Percentiles rank a stretch among this genome's conserved stretches.
phyloP scores from a whole-genome alignment of 1,140 invertebrate species.

The Littorina saxatilis region DNA sequence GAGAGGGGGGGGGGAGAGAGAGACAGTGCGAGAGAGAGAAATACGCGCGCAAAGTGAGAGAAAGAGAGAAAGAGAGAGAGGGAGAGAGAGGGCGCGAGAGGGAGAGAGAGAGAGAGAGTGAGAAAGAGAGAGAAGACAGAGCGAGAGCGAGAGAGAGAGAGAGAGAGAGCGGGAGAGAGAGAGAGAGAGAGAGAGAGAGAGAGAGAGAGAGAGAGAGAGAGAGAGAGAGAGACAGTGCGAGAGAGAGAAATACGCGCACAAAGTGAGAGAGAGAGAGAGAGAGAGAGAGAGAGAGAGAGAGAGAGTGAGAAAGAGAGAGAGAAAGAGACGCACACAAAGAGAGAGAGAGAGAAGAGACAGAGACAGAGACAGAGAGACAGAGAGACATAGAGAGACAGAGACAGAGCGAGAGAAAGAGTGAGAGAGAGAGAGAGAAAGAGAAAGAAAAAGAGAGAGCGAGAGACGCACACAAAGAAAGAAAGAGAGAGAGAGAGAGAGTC shows the following conservation, averaged over 20 bases:
- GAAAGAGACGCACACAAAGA: neutral
- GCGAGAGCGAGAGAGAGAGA: neutral
- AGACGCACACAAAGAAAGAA: neutral
- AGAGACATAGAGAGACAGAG: neutral
- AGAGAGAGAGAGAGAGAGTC: neutral
- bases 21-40: neutral
- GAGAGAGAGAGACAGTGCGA: too few relatives aligned
- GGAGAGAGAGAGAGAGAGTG: too few relatives aligned
- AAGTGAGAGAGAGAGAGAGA: too few relatives aligned
- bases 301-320: conserved; percentile 6
- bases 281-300: neutral
- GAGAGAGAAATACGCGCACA: too few relatives aligned
- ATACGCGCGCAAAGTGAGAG: too few relatives aligned
- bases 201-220: conserved; percentile 29
- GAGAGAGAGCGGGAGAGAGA: conserved; percentile 12
- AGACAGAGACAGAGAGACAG: conserved; percentile 28
- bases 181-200: conserved; percentile 27
- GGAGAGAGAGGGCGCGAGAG: too few relatives aligned
- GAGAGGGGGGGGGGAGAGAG: neutral
- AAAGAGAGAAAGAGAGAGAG: too few relatives aligned
- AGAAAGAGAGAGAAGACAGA: too few relatives aligned
- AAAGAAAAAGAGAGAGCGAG: neutral
- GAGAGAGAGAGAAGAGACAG: conserved; percentile 26
- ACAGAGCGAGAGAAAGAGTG: neutral
- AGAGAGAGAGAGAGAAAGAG: conserved; percentile 1